Evolutionary conservation across 2,797 vertebrate species (phyloP), one percentile per base, ranked within the genome.

Genomic region (Cetoscarus ocellatus): DNA sequence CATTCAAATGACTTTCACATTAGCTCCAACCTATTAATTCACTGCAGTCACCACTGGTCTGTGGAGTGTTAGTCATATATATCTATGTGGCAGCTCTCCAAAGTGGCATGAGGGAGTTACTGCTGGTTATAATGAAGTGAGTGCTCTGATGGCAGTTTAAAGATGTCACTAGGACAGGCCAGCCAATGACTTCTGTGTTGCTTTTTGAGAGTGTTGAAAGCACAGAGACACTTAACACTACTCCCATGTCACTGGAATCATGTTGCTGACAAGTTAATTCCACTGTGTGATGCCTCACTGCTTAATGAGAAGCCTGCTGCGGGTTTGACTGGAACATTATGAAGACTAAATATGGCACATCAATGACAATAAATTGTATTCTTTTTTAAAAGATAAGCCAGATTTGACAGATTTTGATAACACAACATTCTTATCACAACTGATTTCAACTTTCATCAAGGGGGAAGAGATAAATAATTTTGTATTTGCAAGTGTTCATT

Each of bases 1-100:
- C 73, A 82, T 82, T 79, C 52, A 87, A 82, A 81, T 81, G 52
- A 77, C 75, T 70, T 79, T 75, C 68, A 73, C 47, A 72, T 67
- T 65, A 48, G 59, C 52, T 42, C 42, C 51, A 36, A 18, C 74
- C 44, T 63, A 63, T 81, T 82, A 59, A 76, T 82, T 77, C 70
- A 72, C 48, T 71, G 61, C 38, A 69, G 50, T 62, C 63, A 71
- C 68, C 47, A 61, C 70, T 69, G 72, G 65, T 66, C 76, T 71
- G 44, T 61, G 40, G 55, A 64, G 48, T 68, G 18, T 80, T 84
- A 76, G 77, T 75, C 44, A 59, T 67, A 18, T 67, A 18, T 51
- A 51, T 34, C 27, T 48, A 13, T 53, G 61, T 83, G 79, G 70
- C 75, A 64, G 62, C 61, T 70, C 39, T 84, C 70, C 85, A 88